These are phyloP conservation scores for Penaeus vannamei DNA, from an alignment of 1,140 invertebrate species.

Conservation along the genomic window DNA sequence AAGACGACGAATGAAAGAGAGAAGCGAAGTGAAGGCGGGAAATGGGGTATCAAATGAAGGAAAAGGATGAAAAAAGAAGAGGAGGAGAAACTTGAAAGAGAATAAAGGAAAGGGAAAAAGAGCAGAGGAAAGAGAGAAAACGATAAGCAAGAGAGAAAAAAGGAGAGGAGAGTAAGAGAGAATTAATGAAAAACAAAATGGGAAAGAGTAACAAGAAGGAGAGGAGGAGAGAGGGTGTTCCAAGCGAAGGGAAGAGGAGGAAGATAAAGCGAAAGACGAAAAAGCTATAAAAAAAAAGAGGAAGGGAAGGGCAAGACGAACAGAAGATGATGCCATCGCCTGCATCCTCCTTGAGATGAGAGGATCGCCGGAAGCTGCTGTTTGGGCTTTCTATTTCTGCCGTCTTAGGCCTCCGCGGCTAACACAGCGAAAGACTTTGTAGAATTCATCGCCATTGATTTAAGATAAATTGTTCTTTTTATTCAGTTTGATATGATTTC, in stretches of 20 bases:
- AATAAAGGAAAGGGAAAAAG: background rate
- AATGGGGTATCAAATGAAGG: no score
- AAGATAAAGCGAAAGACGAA: background rate
- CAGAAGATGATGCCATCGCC: background rate
- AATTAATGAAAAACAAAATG: background rate
- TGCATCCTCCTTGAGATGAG: no score
- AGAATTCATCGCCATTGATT: no score
- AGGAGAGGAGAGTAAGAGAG: background rate
- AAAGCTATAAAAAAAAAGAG: background rate
- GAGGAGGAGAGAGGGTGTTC: background rate
- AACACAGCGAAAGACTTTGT: no score
- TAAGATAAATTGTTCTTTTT: no score
- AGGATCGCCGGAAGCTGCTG: no score
- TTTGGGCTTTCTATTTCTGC: no score
- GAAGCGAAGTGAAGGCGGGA: no score
- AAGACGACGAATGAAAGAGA: no score
- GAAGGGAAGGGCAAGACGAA: background rate
- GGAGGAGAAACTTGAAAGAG: background rate
- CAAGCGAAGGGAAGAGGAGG: background rate
- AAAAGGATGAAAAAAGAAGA: background rate
- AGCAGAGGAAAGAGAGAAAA: background rate
- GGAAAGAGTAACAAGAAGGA: background rate
- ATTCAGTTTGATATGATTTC: no score
- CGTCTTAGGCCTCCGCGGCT: no score
- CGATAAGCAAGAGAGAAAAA: background rate